Conservation (phyloP, 1,140 invertebrate genomes). For the Dryas iulia region DNA sequence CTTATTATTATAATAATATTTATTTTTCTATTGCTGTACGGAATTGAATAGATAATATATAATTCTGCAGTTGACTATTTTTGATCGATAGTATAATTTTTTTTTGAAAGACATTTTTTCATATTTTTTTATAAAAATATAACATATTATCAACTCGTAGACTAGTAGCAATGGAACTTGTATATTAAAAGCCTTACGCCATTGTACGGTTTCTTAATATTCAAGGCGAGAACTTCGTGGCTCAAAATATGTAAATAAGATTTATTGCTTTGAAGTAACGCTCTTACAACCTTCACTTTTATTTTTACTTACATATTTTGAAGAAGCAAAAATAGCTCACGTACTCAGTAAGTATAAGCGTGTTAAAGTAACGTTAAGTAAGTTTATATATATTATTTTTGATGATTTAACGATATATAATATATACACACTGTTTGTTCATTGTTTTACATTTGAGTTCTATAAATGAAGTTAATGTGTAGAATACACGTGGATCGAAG, state of each 20-base stretch:
- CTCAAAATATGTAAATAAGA: constrained; percentile 33
- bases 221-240: constrained; percentile 14
- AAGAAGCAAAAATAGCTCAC: not conserved
- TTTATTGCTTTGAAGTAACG: constrained; percentile 32
- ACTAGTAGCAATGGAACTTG: not conserved
- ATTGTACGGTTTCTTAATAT: constrained; percentile 23
- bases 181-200: not conserved
- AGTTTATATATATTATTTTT: too few relatives aligned
- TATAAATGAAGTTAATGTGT: not conserved
- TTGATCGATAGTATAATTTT: too few relatives aligned
- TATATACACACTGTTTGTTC: not conserved
- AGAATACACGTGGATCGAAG: not conserved
- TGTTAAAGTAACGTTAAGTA: not conserved
- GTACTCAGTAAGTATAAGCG: not conserved
- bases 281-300: constrained; percentile 14
- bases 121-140: not conserved
- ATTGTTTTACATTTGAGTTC: not conserved
- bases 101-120: too few relatives aligned
- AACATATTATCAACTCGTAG: not conserved
- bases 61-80: too few relatives aligned
- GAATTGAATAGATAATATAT: too few relatives aligned
- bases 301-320: constrained; percentile 4
- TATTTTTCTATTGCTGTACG: too few relatives aligned
- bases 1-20: too few relatives aligned
- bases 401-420: too few relatives aligned